Base-by-base conservation (phyloP, 2,113 vertebrate species). In the Odocoileus virginianus region DNA sequence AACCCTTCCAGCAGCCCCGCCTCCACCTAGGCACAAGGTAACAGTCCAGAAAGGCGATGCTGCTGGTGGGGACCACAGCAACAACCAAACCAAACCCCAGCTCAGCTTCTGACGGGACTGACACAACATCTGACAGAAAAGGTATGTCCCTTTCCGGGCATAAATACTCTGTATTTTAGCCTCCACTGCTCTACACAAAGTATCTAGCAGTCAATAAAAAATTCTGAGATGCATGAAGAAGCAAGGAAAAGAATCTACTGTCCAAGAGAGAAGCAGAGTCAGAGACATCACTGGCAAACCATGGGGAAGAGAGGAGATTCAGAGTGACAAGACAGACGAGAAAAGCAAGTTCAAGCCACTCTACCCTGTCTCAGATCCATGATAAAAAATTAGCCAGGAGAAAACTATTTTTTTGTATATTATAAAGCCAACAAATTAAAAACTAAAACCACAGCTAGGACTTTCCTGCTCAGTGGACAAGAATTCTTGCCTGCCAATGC, bases 261-360 rank as follows among this genome's bases (percentile, higher is more conserved):
- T 93, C 55, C 55, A 95, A 91, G 74, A 93, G 15, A 94, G 52
- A 95, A 95, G 81, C 47, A 94, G 81, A 97, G 17, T 97, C 74
- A 90, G 78, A 92, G 84, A 61, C 67, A 28, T 79, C 58, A 28
- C 6, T 81, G 58, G 81, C 54, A 95, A 97, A 87, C 21, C 54
- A 52, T 7, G 12, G 27, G 57, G 16, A 5, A 57, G 3, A 13
- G 3, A 47, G 30, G 45, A 79, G 21, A 79, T 47, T 50, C 90
- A 47, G 36, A 93, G 67, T 47, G 52, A 84, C 9, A 45, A 90
- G 40, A 60, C 40, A 64, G 21, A 76, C 25, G 27, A 93, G 30
- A 61, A 10, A 82, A 60, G 21, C 14, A 87, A 78, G 61, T n/a
- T 50, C 21, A 55, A 54, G 28, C 33, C 45, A 21, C 33, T 64